phyloP scores from a whole-genome alignment of 2,113 vertebrate genomes.

The Arenaria interpres region DNA sequence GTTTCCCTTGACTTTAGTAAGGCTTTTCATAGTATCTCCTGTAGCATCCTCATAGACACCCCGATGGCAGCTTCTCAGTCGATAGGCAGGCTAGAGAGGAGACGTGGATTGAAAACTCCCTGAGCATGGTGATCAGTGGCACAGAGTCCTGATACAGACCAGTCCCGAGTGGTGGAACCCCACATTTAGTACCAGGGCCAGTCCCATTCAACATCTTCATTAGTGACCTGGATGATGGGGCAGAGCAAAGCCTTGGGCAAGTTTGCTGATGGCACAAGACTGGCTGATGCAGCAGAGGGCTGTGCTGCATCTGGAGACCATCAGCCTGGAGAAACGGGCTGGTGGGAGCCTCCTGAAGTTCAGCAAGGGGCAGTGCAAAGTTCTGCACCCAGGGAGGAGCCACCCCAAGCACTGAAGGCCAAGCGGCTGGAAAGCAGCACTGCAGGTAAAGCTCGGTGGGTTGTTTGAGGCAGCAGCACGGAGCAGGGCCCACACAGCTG shows the following conservation, averaged over 20 bases:
- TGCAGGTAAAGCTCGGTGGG: not conserved
- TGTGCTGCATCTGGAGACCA: not conserved
- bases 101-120: not conserved
- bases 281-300: accelerated
- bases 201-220: not conserved
- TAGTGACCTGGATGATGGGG: accelerated
- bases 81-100: not conserved
- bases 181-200: not conserved
- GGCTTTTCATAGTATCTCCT: accelerated
- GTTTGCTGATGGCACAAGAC: accelerated
- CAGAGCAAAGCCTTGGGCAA: accelerated
- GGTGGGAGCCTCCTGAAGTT: accelerated
- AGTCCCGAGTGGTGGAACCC: not conserved
- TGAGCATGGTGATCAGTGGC: accelerated
- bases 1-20: not conserved
- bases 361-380: not conserved
- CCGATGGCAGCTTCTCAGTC: too few species aligned
- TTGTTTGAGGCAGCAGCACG: too few species aligned
- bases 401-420: too few species aligned
- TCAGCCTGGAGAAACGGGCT: not conserved
- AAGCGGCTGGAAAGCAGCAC: too few species aligned
- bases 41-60: not conserved
- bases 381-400: not conserved
- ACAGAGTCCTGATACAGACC: not conserved
- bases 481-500: accelerated